Percentiles rank a stretch among this genome's conserved stretches.
Conservation (phyloP, 2,113 vertebrate genomes). For the Gallinago jamesoni region DNA sequence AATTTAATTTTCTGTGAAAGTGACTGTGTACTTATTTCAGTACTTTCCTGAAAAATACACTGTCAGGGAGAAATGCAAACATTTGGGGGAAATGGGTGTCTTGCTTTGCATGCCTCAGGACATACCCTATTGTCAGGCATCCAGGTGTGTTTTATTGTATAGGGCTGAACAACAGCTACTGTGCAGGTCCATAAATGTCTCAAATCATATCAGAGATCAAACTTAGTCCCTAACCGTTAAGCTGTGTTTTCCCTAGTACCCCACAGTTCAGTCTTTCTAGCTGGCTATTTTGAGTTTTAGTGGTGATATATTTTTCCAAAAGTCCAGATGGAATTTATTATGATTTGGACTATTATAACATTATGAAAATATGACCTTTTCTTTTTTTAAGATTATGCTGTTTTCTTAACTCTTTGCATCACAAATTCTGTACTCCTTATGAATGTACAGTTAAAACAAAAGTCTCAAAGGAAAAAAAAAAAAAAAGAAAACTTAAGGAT, state of each 20-base stretch:
- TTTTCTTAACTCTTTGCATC: slow-evolving; percentile 12
- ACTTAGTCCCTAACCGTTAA: neutral
- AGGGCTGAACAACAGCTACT: neutral
- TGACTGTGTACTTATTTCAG: neutral
- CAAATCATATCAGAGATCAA: neutral
- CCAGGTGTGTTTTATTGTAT: neutral
- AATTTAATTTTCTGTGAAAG: neutral
- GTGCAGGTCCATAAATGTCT: neutral
- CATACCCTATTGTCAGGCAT: neutral
- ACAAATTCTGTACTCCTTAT: neutral
- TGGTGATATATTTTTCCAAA: slow-evolving; percentile 28
- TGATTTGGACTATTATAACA: slow-evolving; percentile 20
- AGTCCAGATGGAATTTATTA: slow-evolving; percentile 66
- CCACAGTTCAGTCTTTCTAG: neutral
- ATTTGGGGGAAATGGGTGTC: neutral
- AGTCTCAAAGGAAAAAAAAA: neutral
- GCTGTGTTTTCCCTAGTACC: slow-evolving; percentile 25
- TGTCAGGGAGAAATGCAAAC: neutral
- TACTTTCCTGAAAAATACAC: neutral
- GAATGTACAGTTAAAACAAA: neutral
- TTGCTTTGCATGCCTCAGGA: neutral
- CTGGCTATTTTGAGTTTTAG: slow-evolving; percentile 31
- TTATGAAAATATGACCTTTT: slow-evolving; percentile 45
- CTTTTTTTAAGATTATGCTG: neutral
- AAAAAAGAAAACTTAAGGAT: neutral